phyloP scores from a whole-genome alignment of 1,140 invertebrate genomes.

The Paracyclopina nana region DNA sequence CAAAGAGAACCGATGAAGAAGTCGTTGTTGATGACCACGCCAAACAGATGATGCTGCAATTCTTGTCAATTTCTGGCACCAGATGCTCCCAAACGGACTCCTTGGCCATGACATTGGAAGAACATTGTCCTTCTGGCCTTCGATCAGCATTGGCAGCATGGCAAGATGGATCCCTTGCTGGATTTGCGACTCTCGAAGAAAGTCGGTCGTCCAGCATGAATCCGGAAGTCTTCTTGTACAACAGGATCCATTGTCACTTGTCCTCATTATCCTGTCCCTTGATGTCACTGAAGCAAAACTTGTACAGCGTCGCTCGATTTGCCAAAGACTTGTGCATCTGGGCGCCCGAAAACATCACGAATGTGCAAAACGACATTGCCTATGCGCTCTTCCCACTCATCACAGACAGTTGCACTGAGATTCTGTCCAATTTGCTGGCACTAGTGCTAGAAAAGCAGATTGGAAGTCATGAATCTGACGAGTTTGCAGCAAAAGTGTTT shows the following conservation, averaged over 20 bases:
- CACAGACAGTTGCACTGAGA: neutral
- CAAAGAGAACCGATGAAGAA: neutral
- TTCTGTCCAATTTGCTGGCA: neutral
- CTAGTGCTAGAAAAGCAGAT: too few species aligned
- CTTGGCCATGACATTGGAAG: constrained; percentile 15
- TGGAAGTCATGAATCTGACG: too few species aligned
- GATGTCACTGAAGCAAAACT: neutral
- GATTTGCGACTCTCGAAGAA: constrained; percentile 6
- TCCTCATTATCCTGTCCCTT: too few species aligned
- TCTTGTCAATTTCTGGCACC: neutral
- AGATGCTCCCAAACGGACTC: neutral
- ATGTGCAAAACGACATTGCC: neutral
- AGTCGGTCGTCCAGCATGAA: too few species aligned
- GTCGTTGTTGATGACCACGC: neutral
- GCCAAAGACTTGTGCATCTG: constrained; percentile 12
- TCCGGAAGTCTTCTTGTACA: too few species aligned
- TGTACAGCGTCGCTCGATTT: neutral
- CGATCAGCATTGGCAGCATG: constrained; percentile 14
- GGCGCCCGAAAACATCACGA: constrained; percentile 24
- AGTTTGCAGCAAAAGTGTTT: too few species aligned
- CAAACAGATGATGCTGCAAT: neutral
- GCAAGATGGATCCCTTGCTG: constrained; percentile 15
- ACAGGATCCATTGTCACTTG: too few species aligned
- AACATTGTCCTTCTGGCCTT: constrained; percentile 16
- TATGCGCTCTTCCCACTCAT: neutral